A percentile compares a stretch with the other conserved stretches of the same genome.
Evolutionary conservation across 2,113 vertebrate species (phyloP).

Genomic region (Cephalopholis sonnerati): DNA sequence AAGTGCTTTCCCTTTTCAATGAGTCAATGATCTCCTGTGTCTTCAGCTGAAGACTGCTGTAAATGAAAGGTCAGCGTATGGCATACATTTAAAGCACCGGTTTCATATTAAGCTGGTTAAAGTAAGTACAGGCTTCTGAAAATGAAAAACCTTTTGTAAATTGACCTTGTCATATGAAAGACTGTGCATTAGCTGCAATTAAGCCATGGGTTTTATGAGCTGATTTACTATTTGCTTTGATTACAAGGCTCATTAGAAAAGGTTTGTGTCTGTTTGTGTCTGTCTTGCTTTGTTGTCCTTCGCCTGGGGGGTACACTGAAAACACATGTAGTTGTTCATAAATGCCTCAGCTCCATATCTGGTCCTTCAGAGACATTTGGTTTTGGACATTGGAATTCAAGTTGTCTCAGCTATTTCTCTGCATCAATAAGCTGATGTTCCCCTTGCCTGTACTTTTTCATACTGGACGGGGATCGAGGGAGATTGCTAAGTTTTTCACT

Average conservation of each 20-base stretch:
- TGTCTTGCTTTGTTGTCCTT: not conserved
- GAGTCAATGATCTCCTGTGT: not conserved
- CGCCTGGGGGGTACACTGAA: not conserved
- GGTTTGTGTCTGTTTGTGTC: conserved; percentile 8
- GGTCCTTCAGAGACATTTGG: conserved; percentile 1
- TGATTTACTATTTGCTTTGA: not conserved
- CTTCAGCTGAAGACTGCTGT: not conserved
- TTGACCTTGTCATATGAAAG: not conserved
- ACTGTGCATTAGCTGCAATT: conserved; percentile 3
- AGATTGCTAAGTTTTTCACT: conserved; percentile 16
- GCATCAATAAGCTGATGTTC: conserved; percentile 26
- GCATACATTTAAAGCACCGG: not conserved
- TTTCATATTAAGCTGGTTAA: not conserved
- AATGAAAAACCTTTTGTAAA: not conserved
- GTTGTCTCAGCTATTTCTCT: conserved; percentile 32
- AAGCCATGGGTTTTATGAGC: not conserved
- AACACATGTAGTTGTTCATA: not conserved
- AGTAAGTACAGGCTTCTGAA: not conserved
- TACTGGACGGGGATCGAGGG: conserved; percentile 8
- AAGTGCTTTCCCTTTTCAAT: not conserved
- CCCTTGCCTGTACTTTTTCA: conserved; percentile 26
- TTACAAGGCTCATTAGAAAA: conserved; percentile 20
- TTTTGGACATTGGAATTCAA: conserved; percentile 41
- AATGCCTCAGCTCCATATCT: not conserved
- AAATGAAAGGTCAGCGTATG: not conserved